A percentile compares a stretch with the other conserved stretches of the same genome.
Conservation (phyloP, 2,797 vertebrate genomes). For the Acanthurus lineatus region DNA sequence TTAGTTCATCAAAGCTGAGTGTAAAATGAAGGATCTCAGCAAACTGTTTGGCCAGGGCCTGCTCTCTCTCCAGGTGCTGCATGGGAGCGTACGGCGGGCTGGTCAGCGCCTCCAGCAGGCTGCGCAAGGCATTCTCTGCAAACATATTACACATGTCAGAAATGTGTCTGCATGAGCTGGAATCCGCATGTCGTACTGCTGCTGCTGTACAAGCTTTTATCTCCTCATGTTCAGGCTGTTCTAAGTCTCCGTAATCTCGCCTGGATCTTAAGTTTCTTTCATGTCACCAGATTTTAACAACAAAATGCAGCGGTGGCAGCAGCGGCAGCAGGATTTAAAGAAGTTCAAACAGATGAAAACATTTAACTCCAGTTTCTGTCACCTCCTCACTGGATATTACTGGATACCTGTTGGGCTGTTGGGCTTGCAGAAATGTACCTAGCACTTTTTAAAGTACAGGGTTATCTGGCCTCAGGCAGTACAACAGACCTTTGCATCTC, state of each 20-base stretch:
- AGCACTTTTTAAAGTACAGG: neutral
- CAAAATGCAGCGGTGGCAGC: neutral
- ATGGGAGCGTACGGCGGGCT: constrained; percentile 95
- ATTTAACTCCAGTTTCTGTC: neutral
- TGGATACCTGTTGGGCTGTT: constrained; percentile 13
- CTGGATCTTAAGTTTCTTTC: constrained; percentile 13
- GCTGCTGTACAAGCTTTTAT: neutral
- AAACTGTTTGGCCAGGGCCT: constrained; percentile 97
- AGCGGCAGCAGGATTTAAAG: neutral
- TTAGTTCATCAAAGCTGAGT: constrained; percentile 97
- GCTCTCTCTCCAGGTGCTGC: constrained; percentile 97
- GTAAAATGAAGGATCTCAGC: constrained; percentile 99
- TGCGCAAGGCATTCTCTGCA: constrained; percentile 92
- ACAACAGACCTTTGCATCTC: neutral
- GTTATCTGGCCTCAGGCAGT: constrained; percentile 16
- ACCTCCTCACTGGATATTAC: neutral
- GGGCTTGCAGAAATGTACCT: neutral
- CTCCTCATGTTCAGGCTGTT: constrained; percentile 2
- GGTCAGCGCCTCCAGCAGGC: constrained; percentile 93
- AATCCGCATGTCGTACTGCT: neutral
- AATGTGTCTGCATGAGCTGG: neutral
- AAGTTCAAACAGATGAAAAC: constrained; percentile 15
- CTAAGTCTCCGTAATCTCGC: constrained; percentile 31
- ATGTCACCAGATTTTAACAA: constrained; percentile 10
- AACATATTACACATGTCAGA: constrained; percentile 1